Evolutionary conservation across 2,113 vertebrate genomes (phyloP).

Genomic region (Engraulis encrasicolus): DNA sequence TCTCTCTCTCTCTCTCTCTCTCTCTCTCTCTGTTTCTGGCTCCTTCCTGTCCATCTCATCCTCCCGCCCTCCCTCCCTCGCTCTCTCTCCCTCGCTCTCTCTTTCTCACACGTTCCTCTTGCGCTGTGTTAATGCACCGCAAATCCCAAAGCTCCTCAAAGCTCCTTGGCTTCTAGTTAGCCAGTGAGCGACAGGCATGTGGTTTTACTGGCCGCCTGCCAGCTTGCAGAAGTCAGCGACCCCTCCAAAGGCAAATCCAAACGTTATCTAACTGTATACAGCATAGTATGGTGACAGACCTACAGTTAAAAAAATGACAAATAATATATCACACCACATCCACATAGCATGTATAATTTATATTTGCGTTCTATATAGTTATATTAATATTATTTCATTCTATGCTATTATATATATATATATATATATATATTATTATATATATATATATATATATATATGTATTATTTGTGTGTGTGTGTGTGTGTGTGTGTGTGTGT

Average conservation of each 20-base stretch:
- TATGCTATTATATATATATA: too few species aligned
- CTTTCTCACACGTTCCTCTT: slow-evolving; percentile 27
- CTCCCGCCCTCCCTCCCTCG: neutral
- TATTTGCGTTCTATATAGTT: neutral
- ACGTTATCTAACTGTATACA: neutral
- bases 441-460: too few species aligned
- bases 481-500: neutral
- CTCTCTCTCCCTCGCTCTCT: neutral
- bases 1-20: too few species aligned
- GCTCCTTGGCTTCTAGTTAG: slow-evolving; percentile 3
- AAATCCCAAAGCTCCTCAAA: slow-evolving; percentile 61
- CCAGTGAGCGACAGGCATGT: slow-evolving; percentile 1
- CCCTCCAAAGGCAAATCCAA: neutral
- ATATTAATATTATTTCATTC: neutral
- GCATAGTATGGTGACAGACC: too few species aligned
- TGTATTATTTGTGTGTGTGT: too few species aligned
- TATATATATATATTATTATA: too few species aligned
- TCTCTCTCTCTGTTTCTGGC: too few species aligned
- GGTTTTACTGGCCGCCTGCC: neutral
- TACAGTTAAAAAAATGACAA: too few species aligned
- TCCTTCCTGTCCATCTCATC: too few species aligned
- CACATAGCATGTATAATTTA: too few species aligned
- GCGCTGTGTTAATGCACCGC: slow-evolving; percentile 41
- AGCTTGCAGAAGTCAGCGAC: neutral
- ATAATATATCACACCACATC: too few species aligned